These are phyloP conservation scores for Oasisia sp. DNA, from an alignment of 2,888 invertebrate genomes.

Conservation along the genomic window DNA sequence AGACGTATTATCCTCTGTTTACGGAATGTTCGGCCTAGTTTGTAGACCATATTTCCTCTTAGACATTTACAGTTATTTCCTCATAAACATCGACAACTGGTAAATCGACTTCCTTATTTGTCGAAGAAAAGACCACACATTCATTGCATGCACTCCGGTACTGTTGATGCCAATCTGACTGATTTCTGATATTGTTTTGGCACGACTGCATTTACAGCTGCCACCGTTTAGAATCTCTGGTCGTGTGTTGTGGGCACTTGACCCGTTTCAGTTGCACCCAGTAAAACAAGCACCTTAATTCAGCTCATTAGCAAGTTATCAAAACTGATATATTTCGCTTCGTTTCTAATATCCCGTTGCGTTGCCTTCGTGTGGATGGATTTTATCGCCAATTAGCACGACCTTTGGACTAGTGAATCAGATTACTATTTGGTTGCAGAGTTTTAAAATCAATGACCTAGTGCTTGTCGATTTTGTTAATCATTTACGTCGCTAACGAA, in stretches of 20 bases:
- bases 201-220: neutral
- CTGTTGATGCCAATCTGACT: neutral
- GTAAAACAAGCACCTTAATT: neutral
- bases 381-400: neutral
- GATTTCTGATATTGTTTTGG: neutral
- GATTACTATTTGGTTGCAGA: neutral
- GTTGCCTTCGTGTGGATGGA: neutral
- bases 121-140: neutral
- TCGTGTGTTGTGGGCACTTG: neutral
- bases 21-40: no score
- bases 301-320: neutral
- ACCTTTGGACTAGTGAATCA: neutral
- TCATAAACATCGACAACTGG: no score
- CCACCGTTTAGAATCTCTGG: neutral
- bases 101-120: no score
- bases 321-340: neutral
- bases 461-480: neutral
- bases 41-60: no score
- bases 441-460: neutral
- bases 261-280: neutral
- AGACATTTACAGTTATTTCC: no score
- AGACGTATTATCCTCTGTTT: no score
- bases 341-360: neutral
- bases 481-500: neutral
- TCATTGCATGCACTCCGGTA: neutral